Evolutionary conservation across 2,113 vertebrate species (phyloP).

Genomic region (Holacanthus passer): DNA sequence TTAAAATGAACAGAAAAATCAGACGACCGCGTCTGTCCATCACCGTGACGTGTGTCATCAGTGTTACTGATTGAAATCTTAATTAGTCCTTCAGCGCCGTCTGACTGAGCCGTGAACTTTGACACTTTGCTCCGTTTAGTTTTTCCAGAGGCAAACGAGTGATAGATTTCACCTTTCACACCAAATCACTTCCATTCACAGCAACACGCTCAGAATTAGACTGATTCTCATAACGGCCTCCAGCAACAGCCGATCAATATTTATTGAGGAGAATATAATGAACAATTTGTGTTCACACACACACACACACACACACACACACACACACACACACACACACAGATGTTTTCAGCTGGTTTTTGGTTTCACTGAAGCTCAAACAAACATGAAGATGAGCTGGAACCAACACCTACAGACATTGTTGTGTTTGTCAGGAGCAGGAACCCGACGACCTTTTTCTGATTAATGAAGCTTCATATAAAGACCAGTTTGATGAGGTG

Average conservation of each 20-base stretch:
- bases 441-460: too few relatives aligned
- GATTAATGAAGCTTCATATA: too few relatives aligned
- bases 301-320: slow-evolving; percentile 3
- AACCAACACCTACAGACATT: too few relatives aligned
- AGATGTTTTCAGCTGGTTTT: too few relatives aligned
- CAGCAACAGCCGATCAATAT: slow-evolving; percentile 1
- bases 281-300: not conserved
- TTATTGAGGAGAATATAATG: slow-evolving; percentile 5
- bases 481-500: too few relatives aligned
- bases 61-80: not conserved
- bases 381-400: too few relatives aligned
- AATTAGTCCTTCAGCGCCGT: not conserved
- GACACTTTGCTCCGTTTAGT: not conserved
- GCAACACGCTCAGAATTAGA: not conserved
- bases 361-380: too few relatives aligned
- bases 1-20: not conserved
- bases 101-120: slow-evolving; percentile 11
- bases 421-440: too few relatives aligned
- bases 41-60: not conserved
- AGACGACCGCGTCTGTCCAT: not conserved
- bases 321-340: slow-evolving; percentile 3
- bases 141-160: not conserved
- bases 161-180: slow-evolving; percentile 1
- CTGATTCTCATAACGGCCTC: slow-evolving; percentile 1
- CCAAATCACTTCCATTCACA: not conserved